These are phyloP conservation scores for Agrilus planipennis DNA, from an alignment of 1,140 invertebrate species.

Conservation along the genomic window DNA sequence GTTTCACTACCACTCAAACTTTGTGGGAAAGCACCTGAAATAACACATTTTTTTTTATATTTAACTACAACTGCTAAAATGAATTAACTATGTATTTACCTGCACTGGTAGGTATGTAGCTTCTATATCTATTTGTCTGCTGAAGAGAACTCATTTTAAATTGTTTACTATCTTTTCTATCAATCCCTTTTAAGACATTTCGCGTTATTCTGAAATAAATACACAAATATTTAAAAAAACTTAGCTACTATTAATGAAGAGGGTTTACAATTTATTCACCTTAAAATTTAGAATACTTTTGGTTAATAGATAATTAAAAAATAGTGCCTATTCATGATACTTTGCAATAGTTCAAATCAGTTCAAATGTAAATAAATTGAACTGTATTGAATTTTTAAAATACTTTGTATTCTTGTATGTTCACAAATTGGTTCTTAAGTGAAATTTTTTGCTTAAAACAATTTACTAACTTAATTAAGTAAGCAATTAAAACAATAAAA, in stretches of 20 bases:
- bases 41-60: slow-evolving; percentile 4
- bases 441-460: too few species aligned
- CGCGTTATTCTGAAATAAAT: not conserved
- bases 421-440: too few species aligned
- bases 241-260: slow-evolving; percentile 1
- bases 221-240: not conserved
- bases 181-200: too few species aligned
- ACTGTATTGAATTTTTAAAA: too few species aligned
- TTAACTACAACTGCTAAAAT: not conserved
- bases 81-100: slow-evolving; percentile 11
- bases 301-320: not conserved
- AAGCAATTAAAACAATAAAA: too few species aligned
- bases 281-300: slow-evolving; percentile 5
- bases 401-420: too few species aligned
- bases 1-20: slow-evolving; percentile 78
- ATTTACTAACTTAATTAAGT: too few species aligned
- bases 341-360: too few species aligned
- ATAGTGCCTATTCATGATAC: not conserved
- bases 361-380: too few species aligned
- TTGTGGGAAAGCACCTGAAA: slow-evolving; percentile 42
- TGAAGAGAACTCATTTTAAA: slow-evolving; percentile 11
- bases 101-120: slow-evolving; percentile 6
- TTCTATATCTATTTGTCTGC: slow-evolving; percentile 10
- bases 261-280: slow-evolving; percentile 8
- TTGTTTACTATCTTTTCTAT: too few species aligned